Evolutionary conservation across 1,140 invertebrate species (phyloP), one percentile per base, ranked within the genome.

Genomic region (Drosophila chauvacae): DNA sequence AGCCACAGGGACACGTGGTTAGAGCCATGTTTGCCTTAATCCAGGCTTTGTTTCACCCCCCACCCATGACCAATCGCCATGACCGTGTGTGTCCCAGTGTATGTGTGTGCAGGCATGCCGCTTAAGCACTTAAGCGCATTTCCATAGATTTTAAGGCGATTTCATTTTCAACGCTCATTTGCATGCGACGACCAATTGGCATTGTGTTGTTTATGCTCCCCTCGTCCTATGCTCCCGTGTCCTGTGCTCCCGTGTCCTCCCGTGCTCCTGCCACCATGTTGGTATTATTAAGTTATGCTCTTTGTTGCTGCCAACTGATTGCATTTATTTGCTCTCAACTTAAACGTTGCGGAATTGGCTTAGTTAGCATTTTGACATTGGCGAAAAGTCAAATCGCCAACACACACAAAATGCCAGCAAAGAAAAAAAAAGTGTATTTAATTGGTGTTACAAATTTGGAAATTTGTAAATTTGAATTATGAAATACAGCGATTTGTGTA

Each of bases 131-230:
- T 81, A 84, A 84, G 82, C 66, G 78, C 81, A 84, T 84, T 84
- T 77, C 79, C 78, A 81, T 86, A 81, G 78, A 77, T 86, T 86
- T 84, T 84, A 81, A 84, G 78, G 78, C 73, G 81, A 81, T 86
- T 81, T 73, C 47, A 60, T 71, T 68, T 77, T 57, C 59, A 85
- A 85, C 73, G 59, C 72, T 77, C 81, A 84, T 84, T 85, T 84
- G 81, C 81, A 84, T 85, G 71, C 71, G 30, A 42, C 50, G 42
- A 73, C 58, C 69, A 62, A 55, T 73, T 74, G 70, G 33, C 57
- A 72, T 82, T 78, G 70, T 59, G 37, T 50, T 61, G 37, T 47
- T 26, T 37, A 57, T 66, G 4, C 42, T 70, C 23, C 33, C 62
- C 20, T 13, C 33, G 20, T 53, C 26, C 51, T 44, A 18, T 26